Evolutionary conservation across 2,113 vertebrate species (phyloP).

Genomic region (Xenopus laevis): DNA sequence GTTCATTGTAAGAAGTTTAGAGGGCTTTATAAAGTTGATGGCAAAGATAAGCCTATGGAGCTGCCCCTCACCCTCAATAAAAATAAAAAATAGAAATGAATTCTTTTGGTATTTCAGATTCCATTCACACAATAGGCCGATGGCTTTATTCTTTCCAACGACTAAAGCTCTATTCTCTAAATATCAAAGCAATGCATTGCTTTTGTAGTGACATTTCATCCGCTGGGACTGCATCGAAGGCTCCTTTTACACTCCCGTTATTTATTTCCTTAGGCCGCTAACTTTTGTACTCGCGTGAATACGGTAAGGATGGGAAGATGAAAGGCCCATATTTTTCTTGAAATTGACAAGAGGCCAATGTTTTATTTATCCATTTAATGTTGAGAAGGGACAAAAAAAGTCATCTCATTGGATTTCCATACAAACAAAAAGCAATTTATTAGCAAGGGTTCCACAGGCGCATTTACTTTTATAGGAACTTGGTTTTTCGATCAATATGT

Average conservation of each 20-base stretch:
- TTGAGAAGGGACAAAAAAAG: conserved; percentile 9
- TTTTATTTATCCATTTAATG: conserved; percentile 28
- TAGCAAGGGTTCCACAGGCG: too few relatives aligned
- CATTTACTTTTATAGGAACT: too few relatives aligned
- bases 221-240: conserved; percentile 29
- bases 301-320: conserved; percentile 22
- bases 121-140: conserved; percentile 34
- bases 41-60: too few relatives aligned
- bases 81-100: too few relatives aligned
- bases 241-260: neutral
- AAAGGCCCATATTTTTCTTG: conserved; percentile 37
- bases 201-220: conserved; percentile 43
- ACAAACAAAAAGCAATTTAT: neutral
- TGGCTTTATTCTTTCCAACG: conserved; percentile 33
- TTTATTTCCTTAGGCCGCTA: conserved; percentile 33
- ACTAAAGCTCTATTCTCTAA: conserved; percentile 38
- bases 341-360: conserved; percentile 23
- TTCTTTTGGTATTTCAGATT: conserved; percentile 23
- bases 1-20: too few relatives aligned
- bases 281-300: conserved; percentile 14
- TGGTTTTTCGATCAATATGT: too few relatives aligned
- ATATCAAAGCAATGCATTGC: conserved; percentile 28
- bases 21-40: too few relatives aligned
- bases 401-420: too few relatives aligned
- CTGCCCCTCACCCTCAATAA: too few relatives aligned